Conservation (phyloP, 2,888 invertebrate species). For the Automeris io region DNA sequence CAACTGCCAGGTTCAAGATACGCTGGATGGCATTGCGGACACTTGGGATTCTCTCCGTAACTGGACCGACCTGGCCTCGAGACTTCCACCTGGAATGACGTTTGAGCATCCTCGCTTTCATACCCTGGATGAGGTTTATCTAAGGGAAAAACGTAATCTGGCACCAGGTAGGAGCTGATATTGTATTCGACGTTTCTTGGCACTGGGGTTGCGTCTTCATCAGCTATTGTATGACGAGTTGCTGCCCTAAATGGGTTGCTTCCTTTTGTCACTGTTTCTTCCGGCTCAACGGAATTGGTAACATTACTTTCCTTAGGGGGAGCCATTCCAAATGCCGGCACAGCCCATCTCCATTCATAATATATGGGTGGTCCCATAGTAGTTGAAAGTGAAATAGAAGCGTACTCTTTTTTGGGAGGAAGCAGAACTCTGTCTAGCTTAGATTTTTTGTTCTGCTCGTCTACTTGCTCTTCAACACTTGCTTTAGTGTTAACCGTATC, state of each 20-base stretch:
- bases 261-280: conserved; percentile 33
- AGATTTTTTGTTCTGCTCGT: conserved; percentile 12
- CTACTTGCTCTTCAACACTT: conserved; percentile 3
- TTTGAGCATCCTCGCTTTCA: conserved; percentile 70
- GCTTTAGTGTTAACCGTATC: conserved; percentile 48
- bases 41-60: conserved; percentile 78
- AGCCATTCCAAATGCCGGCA: conserved; percentile 76
- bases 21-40: conserved; percentile 80
- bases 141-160: conserved; percentile 78
- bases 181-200: conserved; percentile 70
- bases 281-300: too few species aligned
- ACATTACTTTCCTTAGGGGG: conserved; percentile 70
- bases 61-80: conserved; percentile 56
- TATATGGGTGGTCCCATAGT: conserved; percentile 80
- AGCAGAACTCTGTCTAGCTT: too few species aligned
- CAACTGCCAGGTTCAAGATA: conserved; percentile 79
- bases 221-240: conserved; percentile 44
- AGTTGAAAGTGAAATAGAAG: conserved; percentile 58
- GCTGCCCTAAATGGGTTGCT: conserved; percentile 51
- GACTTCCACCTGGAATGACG: conserved; percentile 78
- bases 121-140: conserved; percentile 79
- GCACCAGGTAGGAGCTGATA: conserved; percentile 77
- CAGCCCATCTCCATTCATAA: conserved; percentile 81
- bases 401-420: conserved; percentile 41
- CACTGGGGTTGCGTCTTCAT: conserved; percentile 31